Conservation (phyloP, 2,888 invertebrate genomes). For the Prionchulus punctatus region DNA sequence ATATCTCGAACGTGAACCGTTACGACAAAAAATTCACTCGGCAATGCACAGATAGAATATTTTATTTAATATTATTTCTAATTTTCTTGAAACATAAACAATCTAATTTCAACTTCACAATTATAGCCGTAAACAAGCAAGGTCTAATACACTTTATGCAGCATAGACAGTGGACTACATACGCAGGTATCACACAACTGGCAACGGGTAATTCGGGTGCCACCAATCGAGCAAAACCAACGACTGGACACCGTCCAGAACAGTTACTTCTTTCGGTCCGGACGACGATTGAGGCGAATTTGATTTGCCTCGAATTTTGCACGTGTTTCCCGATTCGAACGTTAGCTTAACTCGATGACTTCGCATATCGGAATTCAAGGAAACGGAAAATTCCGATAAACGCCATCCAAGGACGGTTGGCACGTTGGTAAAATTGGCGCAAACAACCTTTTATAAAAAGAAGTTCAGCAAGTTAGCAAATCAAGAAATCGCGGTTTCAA, state of each 20-base stretch:
- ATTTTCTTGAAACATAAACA: too few relatives aligned
- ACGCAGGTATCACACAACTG: background rate
- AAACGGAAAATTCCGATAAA: background rate
- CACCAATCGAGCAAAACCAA: background rate
- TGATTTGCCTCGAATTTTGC: background rate
- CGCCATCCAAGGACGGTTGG: background rate
- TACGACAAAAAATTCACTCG: too few relatives aligned
- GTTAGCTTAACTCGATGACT: background rate
- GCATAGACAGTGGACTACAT: too few relatives aligned
- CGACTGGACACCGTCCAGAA: background rate
- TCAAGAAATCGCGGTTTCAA: background rate
- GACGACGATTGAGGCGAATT: background rate
- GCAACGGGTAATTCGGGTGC: background rate
- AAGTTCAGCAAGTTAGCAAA: background rate
- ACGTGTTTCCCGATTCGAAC: background rate
- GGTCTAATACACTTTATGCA: too few relatives aligned
- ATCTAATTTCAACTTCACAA: too few relatives aligned
- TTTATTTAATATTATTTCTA: too few relatives aligned
- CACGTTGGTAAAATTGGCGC: background rate
- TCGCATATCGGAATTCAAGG: background rate
- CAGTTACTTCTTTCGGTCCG: background rate
- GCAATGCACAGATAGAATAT: too few relatives aligned
- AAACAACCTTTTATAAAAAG: background rate
- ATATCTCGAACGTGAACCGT: too few relatives aligned
- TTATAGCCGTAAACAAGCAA: too few relatives aligned